Conservation (phyloP, 2,797 vertebrate genomes). For the Dendrocincla fuliginosa region DNA sequence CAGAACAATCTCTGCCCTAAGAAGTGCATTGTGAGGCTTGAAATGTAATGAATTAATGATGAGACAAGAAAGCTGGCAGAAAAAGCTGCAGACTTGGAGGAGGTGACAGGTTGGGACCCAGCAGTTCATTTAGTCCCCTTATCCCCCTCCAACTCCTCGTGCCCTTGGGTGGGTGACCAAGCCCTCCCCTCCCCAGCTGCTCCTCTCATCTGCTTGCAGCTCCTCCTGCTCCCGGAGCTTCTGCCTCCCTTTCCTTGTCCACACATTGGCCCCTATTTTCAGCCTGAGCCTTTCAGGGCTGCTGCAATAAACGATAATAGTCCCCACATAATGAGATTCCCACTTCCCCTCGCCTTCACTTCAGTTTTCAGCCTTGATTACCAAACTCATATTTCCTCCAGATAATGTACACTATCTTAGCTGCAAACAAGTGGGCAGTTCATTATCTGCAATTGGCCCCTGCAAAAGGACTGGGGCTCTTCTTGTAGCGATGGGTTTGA, state of each 20-base stretch:
- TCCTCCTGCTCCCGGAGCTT: background rate
- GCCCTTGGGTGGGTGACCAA: accelerated
- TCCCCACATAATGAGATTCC: background rate
- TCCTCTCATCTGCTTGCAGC: background rate
- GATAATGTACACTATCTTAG: background rate
- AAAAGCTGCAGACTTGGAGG: background rate
- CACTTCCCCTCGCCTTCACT: background rate
- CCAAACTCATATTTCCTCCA: background rate
- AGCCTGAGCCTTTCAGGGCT: background rate
- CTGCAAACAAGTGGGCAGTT: background rate
- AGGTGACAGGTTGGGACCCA: accelerated
- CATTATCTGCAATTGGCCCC: slow-evolving; percentile 1
- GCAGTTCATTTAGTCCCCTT: background rate
- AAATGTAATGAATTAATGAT: accelerated
- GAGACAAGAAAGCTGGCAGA: background rate
- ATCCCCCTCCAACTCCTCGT: background rate
- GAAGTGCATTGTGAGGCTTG: background rate
- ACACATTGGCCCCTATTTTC: accelerated
- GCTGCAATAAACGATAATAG: background rate
- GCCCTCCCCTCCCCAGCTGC: background rate
- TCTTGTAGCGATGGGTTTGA: background rate
- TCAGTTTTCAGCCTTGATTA: slow-evolving; percentile 4
- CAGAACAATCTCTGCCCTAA: background rate
- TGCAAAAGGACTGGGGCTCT: background rate
- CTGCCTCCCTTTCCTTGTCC: background rate